phyloP scores from a whole-genome alignment of 2,797 vertebrate species.

The Acanthis flammea region DNA sequence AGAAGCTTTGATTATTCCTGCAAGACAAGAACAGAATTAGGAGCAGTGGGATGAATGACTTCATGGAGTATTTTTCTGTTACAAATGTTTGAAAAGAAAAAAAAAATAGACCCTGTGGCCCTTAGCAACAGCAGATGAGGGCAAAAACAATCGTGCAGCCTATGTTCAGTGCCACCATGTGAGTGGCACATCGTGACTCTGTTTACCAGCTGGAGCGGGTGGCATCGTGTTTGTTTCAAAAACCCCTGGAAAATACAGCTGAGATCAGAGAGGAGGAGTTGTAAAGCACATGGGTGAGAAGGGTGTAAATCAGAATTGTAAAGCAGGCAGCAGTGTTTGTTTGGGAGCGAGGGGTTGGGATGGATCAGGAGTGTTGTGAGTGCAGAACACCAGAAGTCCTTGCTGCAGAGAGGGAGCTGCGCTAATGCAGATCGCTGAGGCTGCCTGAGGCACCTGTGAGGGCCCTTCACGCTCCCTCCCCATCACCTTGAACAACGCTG shows the following conservation, averaged over 20 bases:
- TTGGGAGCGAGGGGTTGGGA: background rate
- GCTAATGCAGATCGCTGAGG: background rate
- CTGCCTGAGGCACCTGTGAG: background rate
- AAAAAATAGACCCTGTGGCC: background rate
- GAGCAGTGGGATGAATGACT: background rate
- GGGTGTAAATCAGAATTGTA: background rate
- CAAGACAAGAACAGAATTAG: background rate
- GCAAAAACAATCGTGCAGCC: background rate
- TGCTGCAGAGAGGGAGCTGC: background rate
- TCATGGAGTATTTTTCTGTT: background rate
- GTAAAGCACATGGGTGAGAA: background rate
- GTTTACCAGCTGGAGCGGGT: background rate
- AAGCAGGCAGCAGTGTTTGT: background rate
- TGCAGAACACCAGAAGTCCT: rapidly evolving
- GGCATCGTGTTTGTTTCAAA: background rate
- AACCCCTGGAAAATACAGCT: background rate
- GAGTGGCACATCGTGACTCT: background rate
- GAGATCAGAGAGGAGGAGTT: background rate
- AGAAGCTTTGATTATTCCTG: background rate
- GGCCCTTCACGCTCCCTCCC: background rate
- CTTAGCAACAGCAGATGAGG: background rate
- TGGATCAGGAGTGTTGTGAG: background rate
- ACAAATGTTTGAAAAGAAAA: background rate
- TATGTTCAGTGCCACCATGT: background rate
- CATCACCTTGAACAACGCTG: background rate